Percentiles rank a stretch among this genome's conserved stretches.
These are phyloP conservation scores for Cladorhizidae sp. DNA, from an alignment of 37 sponge, comb jelly and placozoan genomes.

Conservation along the genomic window DNA sequence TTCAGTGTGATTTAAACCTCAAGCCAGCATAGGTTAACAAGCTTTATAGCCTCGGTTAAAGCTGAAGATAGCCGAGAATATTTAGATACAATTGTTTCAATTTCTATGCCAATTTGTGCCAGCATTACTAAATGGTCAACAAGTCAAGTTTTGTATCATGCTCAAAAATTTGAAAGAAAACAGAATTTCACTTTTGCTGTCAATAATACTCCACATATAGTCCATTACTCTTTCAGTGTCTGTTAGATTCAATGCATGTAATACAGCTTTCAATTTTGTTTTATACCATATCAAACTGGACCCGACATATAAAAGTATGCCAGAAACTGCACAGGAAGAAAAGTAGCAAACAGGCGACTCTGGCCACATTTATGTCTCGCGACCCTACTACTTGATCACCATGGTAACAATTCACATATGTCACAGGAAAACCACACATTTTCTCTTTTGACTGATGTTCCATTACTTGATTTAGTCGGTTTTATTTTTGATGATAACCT, in stretches of 20 bases:
- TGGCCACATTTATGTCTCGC: neutral
- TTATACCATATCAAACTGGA: conserved; percentile 37
- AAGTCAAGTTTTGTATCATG: neutral
- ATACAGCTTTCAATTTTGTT: neutral
- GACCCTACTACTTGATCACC: neutral
- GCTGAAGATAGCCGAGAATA: neutral
- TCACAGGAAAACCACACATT: too few relatives aligned
- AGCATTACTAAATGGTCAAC: conserved; percentile 22
- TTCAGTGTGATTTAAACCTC: neutral
- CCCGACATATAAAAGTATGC: conserved; percentile 16
- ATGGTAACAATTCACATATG: too few relatives aligned
- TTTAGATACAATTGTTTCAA: neutral
- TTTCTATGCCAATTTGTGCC: conserved; percentile 4
- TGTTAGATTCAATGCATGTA: neutral
- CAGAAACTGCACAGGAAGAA: neutral
- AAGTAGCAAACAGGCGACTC: neutral
- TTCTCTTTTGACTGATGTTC: neutral
- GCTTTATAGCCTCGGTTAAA: neutral
- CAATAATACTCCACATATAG: conserved; percentile 1
- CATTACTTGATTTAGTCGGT: too few relatives aligned
- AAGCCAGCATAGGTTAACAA: too few relatives aligned
- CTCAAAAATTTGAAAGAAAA: conserved; percentile 24
- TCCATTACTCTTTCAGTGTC: neutral
- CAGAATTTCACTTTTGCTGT: neutral
- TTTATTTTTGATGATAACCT: too few relatives aligned